Evolutionary conservation across 2,888 invertebrate genomes (phyloP).

Genomic region (Diogma glabrata): DNA sequence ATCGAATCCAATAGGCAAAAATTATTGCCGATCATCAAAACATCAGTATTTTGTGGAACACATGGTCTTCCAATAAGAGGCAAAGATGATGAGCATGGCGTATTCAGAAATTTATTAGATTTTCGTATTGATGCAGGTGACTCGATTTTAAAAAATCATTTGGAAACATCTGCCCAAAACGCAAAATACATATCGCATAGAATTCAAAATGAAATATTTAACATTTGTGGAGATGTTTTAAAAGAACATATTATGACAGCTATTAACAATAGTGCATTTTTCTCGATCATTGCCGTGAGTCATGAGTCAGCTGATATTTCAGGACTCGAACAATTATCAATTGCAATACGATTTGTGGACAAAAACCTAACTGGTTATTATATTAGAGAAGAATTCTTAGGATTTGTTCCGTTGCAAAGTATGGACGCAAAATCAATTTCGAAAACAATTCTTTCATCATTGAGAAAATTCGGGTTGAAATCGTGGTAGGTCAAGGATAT

Average conservation of each 20-base stretch:
- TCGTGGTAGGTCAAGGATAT: constrained; percentile 23
- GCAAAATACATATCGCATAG: too few species aligned
- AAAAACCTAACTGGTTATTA: constrained; percentile 16
- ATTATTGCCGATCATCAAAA: too few species aligned
- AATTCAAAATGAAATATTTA: too few species aligned
- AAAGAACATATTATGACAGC: constrained; percentile 22
- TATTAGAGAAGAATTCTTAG: constrained; percentile 22
- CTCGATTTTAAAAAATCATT: constrained; percentile 24
- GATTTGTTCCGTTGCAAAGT: too few species aligned
- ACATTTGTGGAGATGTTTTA: constrained; percentile 22
- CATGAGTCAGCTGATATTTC: constrained; percentile 23
- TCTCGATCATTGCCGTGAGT: constrained; percentile 21
- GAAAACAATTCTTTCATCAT: constrained; percentile 20
- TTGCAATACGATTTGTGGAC: constrained; percentile 22
- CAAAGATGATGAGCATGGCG: too few species aligned
- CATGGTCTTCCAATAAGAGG: too few species aligned
- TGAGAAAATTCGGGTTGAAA: too few species aligned
- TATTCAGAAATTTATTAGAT: too few species aligned
- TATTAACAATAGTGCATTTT: constrained; percentile 20
- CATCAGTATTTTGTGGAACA: too few species aligned
- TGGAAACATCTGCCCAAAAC: constrained; percentile 22
- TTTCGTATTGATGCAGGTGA: too few species aligned
- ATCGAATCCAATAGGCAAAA: too few species aligned
- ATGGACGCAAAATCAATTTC: constrained; percentile 22
- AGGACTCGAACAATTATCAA: constrained; percentile 23